Conservation (phyloP, 2,888 invertebrate species). For the Athalia cordata region DNA sequence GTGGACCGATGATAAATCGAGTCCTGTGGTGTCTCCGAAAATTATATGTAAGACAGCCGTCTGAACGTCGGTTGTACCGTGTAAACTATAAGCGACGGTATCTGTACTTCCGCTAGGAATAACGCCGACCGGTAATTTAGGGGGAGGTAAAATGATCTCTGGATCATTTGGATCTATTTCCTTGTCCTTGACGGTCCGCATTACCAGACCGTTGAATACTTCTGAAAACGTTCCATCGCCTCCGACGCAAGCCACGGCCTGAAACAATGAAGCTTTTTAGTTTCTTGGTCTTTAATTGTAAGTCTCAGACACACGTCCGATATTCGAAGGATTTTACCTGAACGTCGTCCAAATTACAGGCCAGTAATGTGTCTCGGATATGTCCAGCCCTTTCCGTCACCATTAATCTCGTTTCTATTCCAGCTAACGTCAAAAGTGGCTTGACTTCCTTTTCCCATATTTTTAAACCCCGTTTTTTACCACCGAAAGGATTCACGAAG, state of each 20-base stretch:
- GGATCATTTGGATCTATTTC: slow-evolving; percentile 76
- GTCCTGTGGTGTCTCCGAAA: slow-evolving; percentile 82
- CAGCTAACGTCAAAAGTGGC: slow-evolving; percentile 79
- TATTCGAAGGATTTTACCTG: slow-evolving; percentile 59
- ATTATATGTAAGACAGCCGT: slow-evolving; percentile 90
- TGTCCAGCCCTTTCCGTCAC: slow-evolving; percentile 86
- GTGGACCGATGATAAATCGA: slow-evolving; percentile 87
- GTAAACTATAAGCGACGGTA: slow-evolving; percentile 85
- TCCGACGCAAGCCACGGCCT: slow-evolving; percentile 87
- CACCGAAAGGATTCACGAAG: slow-evolving; percentile 91
- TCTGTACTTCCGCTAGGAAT: slow-evolving; percentile 87
- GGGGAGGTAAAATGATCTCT: slow-evolving; percentile 74
- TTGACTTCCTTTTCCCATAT: slow-evolving; percentile 85
- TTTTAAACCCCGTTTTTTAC: slow-evolving; percentile 82
- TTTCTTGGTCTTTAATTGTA: slow-evolving; percentile 46
- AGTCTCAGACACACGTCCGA: neutral
- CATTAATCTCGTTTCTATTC: slow-evolving; percentile 80
- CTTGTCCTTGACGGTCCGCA: slow-evolving; percentile 76
- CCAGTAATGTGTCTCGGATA: slow-evolving; percentile 81
- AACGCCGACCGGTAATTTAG: slow-evolving; percentile 79
- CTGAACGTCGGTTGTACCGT: slow-evolving; percentile 86
- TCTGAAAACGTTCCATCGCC: slow-evolving; percentile 93
- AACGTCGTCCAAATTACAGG: slow-evolving; percentile 76
- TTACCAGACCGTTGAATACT: slow-evolving; percentile 83
- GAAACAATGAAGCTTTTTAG: slow-evolving; percentile 69